Conservation (phyloP, 2,797 vertebrate genomes). For the Gastrophryne carolinensis region DNA sequence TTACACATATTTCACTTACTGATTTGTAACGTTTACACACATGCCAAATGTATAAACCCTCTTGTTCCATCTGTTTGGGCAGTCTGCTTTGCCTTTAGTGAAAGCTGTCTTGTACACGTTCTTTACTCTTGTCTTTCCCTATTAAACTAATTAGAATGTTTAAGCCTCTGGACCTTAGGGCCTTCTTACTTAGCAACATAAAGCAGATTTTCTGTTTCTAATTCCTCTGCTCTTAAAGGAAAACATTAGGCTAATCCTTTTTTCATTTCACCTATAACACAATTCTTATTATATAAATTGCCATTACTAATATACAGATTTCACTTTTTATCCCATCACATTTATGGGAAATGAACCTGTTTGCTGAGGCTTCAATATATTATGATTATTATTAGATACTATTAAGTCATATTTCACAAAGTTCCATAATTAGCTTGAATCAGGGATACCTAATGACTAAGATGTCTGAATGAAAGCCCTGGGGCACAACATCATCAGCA, state of each 20-base stretch:
- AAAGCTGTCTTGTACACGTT: background rate
- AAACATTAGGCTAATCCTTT: background rate
- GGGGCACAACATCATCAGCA: slow-evolving; percentile 1
- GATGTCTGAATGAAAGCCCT: background rate
- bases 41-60: background rate
- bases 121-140: background rate
- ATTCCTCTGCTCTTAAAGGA: background rate
- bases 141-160: background rate
- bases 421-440: background rate
- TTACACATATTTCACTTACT: background rate
- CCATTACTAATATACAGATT: background rate
- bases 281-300: background rate
- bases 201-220: background rate
- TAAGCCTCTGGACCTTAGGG: background rate
- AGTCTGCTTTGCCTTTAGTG: background rate
- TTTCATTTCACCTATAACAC: background rate
- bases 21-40: background rate
- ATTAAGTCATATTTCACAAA: background rate
- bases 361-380: background rate
- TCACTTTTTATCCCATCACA: background rate
- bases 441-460: background rate
- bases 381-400: background rate
- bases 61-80: background rate
- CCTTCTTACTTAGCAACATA: background rate
- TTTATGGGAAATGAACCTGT: background rate